Conservation (phyloP, 2,113 vertebrate genomes). For the Orycteropus afer region DNA sequence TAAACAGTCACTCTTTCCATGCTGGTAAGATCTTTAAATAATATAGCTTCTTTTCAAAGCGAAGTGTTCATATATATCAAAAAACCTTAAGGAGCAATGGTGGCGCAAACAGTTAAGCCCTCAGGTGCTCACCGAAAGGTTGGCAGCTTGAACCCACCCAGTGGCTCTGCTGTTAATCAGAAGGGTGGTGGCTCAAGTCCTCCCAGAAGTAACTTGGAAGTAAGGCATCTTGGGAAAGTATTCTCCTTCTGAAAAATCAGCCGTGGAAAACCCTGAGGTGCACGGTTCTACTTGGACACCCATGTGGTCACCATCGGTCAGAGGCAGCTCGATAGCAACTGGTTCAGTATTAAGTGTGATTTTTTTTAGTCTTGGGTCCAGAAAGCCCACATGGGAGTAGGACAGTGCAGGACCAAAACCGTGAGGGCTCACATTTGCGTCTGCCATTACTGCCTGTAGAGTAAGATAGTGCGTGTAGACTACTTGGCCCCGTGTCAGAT, state of each 20-base stretch:
- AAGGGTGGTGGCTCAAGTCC: not conserved
- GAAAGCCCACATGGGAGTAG: not conserved
- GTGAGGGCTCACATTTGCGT: fast-evolving
- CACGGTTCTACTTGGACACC: not conserved
- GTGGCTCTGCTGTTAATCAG: not conserved
- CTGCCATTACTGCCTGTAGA: not conserved
- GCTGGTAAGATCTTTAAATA: no score
- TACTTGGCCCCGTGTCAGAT: not conserved
- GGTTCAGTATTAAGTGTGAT: not conserved
- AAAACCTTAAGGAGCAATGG: not conserved
- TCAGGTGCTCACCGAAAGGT: not conserved
- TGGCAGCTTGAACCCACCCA: not conserved
- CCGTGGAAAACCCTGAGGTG: not conserved
- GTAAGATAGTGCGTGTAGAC: fast-evolving
- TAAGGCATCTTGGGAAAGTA: not conserved
- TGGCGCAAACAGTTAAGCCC: no score
- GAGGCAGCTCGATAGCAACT: not conserved
- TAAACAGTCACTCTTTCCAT: no score
- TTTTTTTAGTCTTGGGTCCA: not conserved
- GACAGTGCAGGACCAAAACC: not conserved
- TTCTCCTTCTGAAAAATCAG: not conserved
- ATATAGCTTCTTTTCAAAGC: no score
- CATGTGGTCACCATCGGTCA: not conserved
- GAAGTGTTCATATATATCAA: not conserved
- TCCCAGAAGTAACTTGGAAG: not conserved